These are phyloP conservation scores for Protophormia terraenovae DNA, from an alignment of 2,888 invertebrate genomes.

Conservation along the genomic window DNA sequence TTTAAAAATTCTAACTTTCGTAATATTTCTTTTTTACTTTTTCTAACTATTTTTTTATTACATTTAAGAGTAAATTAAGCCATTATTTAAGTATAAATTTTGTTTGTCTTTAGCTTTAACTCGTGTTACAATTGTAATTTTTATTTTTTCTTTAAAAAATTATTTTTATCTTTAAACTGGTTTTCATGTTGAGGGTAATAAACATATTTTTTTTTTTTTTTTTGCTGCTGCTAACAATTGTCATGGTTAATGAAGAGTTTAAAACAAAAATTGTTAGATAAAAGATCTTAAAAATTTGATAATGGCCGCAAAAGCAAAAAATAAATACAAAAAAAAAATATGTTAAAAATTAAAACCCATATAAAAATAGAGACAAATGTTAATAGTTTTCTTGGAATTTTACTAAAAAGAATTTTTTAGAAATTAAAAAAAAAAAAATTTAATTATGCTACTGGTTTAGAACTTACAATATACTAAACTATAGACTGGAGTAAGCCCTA, in stretches of 20 bases:
- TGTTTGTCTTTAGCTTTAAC: neutral
- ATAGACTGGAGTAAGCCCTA: too few species aligned
- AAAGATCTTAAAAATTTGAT: constrained; percentile 40
- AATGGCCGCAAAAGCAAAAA: neutral
- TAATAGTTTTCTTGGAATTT: too few species aligned
- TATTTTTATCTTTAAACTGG: constrained; percentile 11
- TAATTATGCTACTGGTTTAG: too few species aligned
- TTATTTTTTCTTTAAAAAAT: neutral
- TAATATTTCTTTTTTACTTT: too few species aligned
- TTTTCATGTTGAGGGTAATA: constrained; percentile 32
- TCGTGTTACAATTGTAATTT: neutral
- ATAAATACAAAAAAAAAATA: too few species aligned
- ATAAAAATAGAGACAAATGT: too few species aligned
- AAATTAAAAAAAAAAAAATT: too few species aligned
- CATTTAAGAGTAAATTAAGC: constrained; percentile 19
- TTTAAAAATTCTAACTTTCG: constrained; percentile 8
- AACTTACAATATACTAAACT: too few species aligned
- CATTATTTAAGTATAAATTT: constrained; percentile 34
- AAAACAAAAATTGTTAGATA: neutral
- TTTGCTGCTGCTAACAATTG: constrained; percentile 27
- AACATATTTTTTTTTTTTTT: constrained; percentile 31
- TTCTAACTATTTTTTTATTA: neutral
- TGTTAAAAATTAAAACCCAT: too few species aligned
- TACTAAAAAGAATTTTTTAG: too few species aligned
- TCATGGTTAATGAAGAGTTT: constrained; percentile 58